Conservation (phyloP, 2,888 invertebrate species). For the Tetramorium bicarinatum region DNA sequence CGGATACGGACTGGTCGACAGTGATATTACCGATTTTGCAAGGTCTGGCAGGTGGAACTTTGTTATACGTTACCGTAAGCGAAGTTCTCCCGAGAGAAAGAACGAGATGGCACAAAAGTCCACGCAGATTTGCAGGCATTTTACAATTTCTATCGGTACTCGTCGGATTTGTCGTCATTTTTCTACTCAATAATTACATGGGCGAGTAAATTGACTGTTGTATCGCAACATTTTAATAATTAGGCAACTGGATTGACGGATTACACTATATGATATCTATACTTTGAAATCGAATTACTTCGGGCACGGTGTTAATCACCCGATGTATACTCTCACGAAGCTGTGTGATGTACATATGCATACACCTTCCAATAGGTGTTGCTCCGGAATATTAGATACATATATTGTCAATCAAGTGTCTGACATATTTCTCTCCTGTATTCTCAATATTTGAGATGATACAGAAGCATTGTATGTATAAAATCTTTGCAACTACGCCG, state of each 20-base stretch:
- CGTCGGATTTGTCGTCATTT: slow-evolving; percentile 90
- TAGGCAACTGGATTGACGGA: not conserved
- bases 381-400: not conserved
- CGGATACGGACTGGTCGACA: slow-evolving; percentile 63
- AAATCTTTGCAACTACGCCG: not conserved
- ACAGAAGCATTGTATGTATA: not conserved
- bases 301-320: not conserved
- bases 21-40: slow-evolving; percentile 81
- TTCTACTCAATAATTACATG: slow-evolving; percentile 89
- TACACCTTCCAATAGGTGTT: not conserved
- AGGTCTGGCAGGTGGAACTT: slow-evolving; percentile 92
- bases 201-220: slow-evolving; percentile 84
- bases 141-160: slow-evolving; percentile 89
- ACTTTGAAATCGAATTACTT: not conserved
- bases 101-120: slow-evolving; percentile 90
- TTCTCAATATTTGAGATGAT: not conserved
- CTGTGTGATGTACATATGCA: not conserved
- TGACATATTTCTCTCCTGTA: not conserved
- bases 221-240: not conserved
- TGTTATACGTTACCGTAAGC: slow-evolving; percentile 92
- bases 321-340: not conserved
- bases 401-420: not conserved
- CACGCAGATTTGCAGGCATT: slow-evolving; percentile 88
- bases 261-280: not conserved
- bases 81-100: slow-evolving; percentile 93